phyloP scores from a whole-genome alignment of 2,888 invertebrate species.

The Tigriopus californicus region DNA sequence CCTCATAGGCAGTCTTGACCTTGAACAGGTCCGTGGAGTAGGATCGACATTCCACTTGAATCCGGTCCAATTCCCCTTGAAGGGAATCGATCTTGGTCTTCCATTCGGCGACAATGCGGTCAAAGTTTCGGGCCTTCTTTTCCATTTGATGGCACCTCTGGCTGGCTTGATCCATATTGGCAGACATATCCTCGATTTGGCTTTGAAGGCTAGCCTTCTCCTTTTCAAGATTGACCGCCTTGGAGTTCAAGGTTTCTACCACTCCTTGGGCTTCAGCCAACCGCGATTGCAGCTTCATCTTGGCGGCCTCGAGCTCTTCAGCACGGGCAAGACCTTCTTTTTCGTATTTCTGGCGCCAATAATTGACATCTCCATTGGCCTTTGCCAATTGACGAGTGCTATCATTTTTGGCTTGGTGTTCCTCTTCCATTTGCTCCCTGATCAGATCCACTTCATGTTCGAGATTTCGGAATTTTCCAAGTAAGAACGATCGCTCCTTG shows the following conservation, averaged over 20 bases:
- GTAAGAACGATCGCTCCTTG: conserved; percentile 25
- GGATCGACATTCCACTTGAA: conserved; percentile 97
- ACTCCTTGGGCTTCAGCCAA: conserved; percentile 91
- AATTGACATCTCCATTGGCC: conserved; percentile 86
- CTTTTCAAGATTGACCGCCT: conserved; percentile 85
- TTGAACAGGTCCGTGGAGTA: conserved; percentile 98
- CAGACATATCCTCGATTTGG: conserved; percentile 79
- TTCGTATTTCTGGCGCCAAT: conserved; percentile 98
- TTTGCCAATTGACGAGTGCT: conserved; percentile 96
- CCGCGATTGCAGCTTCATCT: conserved; percentile 70
- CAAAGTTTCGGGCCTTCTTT: conserved; percentile 99
- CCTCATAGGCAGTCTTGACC: conserved; percentile 86
- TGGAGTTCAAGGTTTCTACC: conserved; percentile 91
- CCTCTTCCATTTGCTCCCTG: conserved; percentile 97
- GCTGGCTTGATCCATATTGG: conserved; percentile 92
- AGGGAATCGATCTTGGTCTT: conserved; percentile 94
- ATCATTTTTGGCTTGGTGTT: conserved; percentile 95
- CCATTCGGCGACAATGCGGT: conserved; percentile 99
- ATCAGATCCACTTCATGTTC: conserved; percentile 42
- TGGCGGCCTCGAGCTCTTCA: conserved; percentile 34
- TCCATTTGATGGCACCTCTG: conserved; percentile 88
- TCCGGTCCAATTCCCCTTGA: conserved; percentile 88
- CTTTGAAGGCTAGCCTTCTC: conserved; percentile 42
- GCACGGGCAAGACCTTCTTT: conserved; percentile 67
- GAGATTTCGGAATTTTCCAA: conserved; percentile 34